Evolutionary conservation across 2,113 vertebrate genomes (phyloP).

Genomic region (Lanius collurio): DNA sequence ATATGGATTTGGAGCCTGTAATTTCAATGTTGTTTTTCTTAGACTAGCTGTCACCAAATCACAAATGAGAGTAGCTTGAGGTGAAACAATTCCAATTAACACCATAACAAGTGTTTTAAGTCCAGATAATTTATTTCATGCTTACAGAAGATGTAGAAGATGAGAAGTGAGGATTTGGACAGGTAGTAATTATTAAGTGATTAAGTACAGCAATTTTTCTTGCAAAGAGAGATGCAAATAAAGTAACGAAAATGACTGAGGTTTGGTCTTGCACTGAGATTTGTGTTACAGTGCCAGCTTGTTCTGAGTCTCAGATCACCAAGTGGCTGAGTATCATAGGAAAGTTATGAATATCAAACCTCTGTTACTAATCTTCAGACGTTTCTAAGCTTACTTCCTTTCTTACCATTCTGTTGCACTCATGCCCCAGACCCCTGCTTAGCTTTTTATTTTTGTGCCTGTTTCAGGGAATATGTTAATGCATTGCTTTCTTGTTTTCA

Average conservation of each 20-base stretch:
- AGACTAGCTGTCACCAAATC: neutral
- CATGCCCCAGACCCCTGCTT: neutral
- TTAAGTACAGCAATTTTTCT: neutral
- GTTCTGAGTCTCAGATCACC: neutral
- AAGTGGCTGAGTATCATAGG: neutral
- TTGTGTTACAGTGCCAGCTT: accelerated
- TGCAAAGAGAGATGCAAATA: neutral
- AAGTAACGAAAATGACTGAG: neutral
- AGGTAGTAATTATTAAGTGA: neutral
- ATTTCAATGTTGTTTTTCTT: neutral
- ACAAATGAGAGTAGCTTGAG: neutral
- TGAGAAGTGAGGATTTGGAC: neutral
- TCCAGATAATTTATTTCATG: neutral
- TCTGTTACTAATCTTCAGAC: neutral
- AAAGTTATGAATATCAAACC: neutral
- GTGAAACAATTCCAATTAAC: neutral
- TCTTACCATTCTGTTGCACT: neutral
- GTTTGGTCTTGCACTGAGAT: neutral
- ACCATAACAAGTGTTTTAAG: neutral
- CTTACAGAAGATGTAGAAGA: neutral
- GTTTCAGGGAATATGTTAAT: neutral
- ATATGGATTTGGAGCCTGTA: neutral
- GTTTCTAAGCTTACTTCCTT: neutral
- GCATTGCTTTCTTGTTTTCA: too few relatives aligned
- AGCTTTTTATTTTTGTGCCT: neutral